Conservation (phyloP, 2,888 invertebrate genomes). For the Cataglyphis albicans region DNA sequence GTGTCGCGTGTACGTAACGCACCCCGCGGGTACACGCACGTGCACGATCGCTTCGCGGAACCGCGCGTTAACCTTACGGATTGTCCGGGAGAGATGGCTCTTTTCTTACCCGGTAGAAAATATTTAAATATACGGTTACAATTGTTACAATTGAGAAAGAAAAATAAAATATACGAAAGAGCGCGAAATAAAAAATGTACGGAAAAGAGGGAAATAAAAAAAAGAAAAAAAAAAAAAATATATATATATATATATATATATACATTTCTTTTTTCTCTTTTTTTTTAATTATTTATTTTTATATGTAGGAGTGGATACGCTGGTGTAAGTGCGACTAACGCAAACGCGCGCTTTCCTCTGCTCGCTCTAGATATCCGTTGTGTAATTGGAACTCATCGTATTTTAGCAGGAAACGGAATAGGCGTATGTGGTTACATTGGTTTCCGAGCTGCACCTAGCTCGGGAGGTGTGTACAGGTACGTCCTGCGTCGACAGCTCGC, state of each 20-base stretch:
- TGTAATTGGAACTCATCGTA: constrained; percentile 81
- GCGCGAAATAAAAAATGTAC: no score
- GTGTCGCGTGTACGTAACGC: constrained; percentile 64
- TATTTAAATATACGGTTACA: neutral
- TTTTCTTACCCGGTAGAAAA: neutral
- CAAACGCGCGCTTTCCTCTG: constrained; percentile 54
- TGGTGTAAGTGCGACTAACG: constrained; percentile 29
- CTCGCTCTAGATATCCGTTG: constrained; percentile 70
- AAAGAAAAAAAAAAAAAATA: no score
- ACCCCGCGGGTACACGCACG: constrained; percentile 34
- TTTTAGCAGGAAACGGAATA: constrained; percentile 82
- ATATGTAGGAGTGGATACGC: neutral
- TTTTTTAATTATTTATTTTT: neutral
- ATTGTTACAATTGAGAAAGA: neutral
- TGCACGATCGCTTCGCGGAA: constrained; percentile 18
- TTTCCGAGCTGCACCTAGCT: constrained; percentile 76
- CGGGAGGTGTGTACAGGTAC: constrained; percentile 7
- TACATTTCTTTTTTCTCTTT: neutral
- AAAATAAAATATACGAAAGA: no score
- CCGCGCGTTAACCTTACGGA: neutral
- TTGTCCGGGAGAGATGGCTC: neutral
- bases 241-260: no score
- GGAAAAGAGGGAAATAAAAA: no score
- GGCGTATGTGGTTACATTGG: constrained; percentile 80
- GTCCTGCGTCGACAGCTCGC: neutral